Conservation (phyloP, 2,888 invertebrate species). For the Nemoura dubitans region DNA sequence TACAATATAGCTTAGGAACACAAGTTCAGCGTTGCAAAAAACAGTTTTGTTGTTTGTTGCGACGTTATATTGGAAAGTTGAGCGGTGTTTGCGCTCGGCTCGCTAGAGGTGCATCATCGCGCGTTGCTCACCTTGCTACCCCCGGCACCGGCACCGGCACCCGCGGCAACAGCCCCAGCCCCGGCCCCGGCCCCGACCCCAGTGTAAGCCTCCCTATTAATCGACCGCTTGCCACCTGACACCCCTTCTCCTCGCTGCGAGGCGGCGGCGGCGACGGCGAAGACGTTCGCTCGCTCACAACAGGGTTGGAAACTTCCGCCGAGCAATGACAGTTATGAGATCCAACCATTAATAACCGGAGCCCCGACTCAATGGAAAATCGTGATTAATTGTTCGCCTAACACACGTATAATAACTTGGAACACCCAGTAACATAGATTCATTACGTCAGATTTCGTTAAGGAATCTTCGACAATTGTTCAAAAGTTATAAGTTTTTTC, state of each 20-base stretch:
- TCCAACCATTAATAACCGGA: slow-evolving; percentile 26
- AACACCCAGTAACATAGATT: slow-evolving; percentile 12
- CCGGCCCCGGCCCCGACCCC: not conserved
- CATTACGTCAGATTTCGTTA: slow-evolving; percentile 12
- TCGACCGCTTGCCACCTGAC: slow-evolving; percentile 21
- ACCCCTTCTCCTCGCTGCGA: not conserved
- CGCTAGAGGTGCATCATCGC: not conserved
- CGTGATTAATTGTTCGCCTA: slow-evolving; percentile 20
- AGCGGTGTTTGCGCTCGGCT: not conserved
- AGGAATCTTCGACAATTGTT: not conserved
- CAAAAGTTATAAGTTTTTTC: not conserved
- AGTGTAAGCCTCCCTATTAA: not conserved
- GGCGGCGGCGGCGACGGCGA: slow-evolving; percentile 9
- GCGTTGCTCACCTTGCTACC: not conserved
- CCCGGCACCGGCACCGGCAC: too few species aligned
- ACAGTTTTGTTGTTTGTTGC: not conserved
- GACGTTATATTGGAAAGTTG: not conserved
- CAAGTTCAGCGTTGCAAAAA: not conserved
- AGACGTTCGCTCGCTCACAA: not conserved
- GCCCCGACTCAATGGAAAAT: not conserved
- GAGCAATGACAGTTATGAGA: slow-evolving; percentile 40
- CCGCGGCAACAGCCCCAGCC: not conserved
- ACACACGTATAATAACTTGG: slow-evolving; percentile 5
- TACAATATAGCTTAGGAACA: not conserved
- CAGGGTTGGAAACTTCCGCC: not conserved